phyloP scores from a whole-genome alignment of 2,888 invertebrate genomes.

The Eledone cirrhosa region DNA sequence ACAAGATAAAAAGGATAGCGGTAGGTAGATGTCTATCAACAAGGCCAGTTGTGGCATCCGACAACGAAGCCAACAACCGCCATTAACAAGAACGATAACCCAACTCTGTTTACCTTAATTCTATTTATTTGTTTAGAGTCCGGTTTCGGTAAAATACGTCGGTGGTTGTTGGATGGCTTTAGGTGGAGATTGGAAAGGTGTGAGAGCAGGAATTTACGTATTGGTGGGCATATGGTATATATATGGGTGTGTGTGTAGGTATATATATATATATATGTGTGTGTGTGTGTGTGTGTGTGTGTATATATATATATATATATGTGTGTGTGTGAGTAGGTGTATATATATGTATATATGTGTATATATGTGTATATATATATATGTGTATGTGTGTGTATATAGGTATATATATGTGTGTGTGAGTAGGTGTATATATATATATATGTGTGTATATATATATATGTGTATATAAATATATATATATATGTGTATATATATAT shows the following conservation, averaged over 20 bases:
- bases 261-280: conserved; percentile 6
- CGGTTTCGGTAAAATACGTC: not conserved
- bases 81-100: no score
- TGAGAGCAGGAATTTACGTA: not conserved
- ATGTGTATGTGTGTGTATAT: not conserved
- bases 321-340: not conserved
- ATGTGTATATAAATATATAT: not conserved
- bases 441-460: not conserved
- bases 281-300: not conserved
- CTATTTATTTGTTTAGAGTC: no score
- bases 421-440: not conserved
- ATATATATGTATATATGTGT: not conserved
- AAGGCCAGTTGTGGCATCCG: not conserved
- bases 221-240: not conserved
- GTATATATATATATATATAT: not conserved
- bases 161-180: not conserved
- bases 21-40: not conserved
- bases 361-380: not conserved
- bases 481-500: not conserved
- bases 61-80: not conserved
- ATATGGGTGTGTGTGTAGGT: not conserved
- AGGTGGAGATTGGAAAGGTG: not conserved
- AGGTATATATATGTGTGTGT: not conserved
- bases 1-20: not conserved
- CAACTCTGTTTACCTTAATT: no score